Base-by-base conservation (phyloP, 2,888 invertebrate species). In the Capitulum mitella region DNA sequence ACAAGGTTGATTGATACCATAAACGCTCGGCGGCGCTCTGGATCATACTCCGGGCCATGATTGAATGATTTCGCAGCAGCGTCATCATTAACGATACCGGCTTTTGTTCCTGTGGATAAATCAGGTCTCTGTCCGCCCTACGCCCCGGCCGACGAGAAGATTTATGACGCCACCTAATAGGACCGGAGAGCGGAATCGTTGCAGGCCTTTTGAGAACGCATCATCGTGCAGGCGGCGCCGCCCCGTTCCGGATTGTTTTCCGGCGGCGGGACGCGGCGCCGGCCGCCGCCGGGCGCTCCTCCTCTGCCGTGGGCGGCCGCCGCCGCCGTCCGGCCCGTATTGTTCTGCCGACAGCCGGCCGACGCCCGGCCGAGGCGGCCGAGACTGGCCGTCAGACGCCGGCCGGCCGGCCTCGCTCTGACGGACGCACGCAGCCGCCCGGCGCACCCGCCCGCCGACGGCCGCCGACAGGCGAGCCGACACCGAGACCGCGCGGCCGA, bases 1-100 rank as follows among this genome's bases (percentile, higher is more conserved):
- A 54, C 54, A 54, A 54, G n/a, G n/a, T 54, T 54, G 54, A 54
- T 54, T 54, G 54, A 54, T 54, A 22, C 54, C 54, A 54, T 54
- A 54, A 54, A 54, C 54, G 54, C 54, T 22, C 22, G 10, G 22
- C 54, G n/a, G 22, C n/a, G 54, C 54, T 54, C 54, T 54, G n/a
- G 22, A 54, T 54, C 54, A 16, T n/a, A n/a, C 22, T 3, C n/a
- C 22, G 54, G n/a, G 54, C 26, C 54, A n/a, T 54, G 54, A 51
- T 51, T 14, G 51, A 54, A n/a, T 54, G 54, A 54, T 54, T n/a
- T 54, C 54, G 54, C 54, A n/a, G 54, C 54, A 10, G 54, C 26
- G n/a, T 6, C 14, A 22, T 54, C 54, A n/a, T 54, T 54, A 54
- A n/a, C 43, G n/a, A n/a, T n/a, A 5, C n/a, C n/a, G 6, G 54